phyloP scores from a whole-genome alignment of 2,888 invertebrate species.

The Athalia rosae region DNA sequence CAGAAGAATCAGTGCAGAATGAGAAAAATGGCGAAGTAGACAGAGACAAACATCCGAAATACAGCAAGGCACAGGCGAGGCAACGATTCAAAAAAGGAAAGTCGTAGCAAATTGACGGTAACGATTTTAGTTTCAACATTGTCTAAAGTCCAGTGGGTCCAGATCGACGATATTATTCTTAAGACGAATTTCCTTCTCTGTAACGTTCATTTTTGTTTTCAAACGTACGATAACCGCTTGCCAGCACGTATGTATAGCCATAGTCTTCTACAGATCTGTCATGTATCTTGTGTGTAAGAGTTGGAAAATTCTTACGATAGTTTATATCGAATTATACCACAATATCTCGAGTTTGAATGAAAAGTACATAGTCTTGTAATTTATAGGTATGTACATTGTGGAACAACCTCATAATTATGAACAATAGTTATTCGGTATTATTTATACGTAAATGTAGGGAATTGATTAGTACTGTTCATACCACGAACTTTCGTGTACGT shows the following conservation, averaged over 20 bases:
- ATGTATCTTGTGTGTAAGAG: too few relatives aligned
- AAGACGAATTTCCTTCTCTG: slow-evolving; percentile 11
- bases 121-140: slow-evolving; percentile 29
- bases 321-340: too few relatives aligned
- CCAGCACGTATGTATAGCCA: neutral
- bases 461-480: slow-evolving; percentile 5
- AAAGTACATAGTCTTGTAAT: too few relatives aligned
- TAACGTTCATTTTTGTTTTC: neutral
- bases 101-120: slow-evolving; percentile 71
- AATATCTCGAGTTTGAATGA: too few relatives aligned
- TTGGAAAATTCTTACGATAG: too few relatives aligned
- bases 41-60: slow-evolving; percentile 73
- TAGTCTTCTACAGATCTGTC: neutral
- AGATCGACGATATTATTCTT: neutral
- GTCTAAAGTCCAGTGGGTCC: slow-evolving; percentile 38
- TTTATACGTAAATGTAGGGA: slow-evolving; percentile 30
- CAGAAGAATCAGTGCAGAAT: slow-evolving; percentile 53
- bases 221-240: too few relatives aligned
- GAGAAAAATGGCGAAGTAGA: slow-evolving; percentile 57
- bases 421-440: neutral
- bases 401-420: too few relatives aligned
- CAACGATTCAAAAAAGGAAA: slow-evolving; percentile 86
- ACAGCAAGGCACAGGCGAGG: slow-evolving; percentile 85
- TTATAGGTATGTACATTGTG: too few relatives aligned
- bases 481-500: slow-evolving; percentile 4